Base-by-base conservation (phyloP, 2,888 invertebrate species). In the Abscondita cerata region DNA sequence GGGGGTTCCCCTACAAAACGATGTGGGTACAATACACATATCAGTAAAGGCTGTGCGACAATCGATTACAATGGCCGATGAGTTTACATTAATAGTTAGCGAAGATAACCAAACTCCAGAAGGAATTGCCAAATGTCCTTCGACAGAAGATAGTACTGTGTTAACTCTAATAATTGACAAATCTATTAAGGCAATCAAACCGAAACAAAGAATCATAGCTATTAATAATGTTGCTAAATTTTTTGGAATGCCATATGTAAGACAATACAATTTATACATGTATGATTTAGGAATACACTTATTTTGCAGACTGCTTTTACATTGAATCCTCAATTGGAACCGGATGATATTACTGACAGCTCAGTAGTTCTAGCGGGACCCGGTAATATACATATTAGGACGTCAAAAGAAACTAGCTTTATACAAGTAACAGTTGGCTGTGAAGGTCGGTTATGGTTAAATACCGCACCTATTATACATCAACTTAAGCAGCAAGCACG, bases 371-470 rank as follows among this genome's bases (percentile, higher is more conserved):
- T 83, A 66, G 83, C 83, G 34, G 85, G 85, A 18, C 83, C 83
- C 50, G 85, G 85, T 18, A 83, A 84, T 71, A 74, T 81, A 41
- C 80, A 79, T 62, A 76, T 78, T 59, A 80, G 81, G 40, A 76
- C 78, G 55, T 80, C 81, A 53, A 83, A 83, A 72, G 75, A 78
- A 57, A 77, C 81, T 50, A 80, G 83, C 52, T 73, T 80, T 52
- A 75, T 86, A 54, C 80, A 84, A 72, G 83, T 85, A 0, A 81
- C 90, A 84, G 90, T 92, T 59, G 93, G 93, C 1, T 93, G 93
- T 78, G 88, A 88, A 48, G 88, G 87, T 46, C 85, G 85, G 66
- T 81, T 92, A 20, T 88, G 89, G 86, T 80, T 83, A n/a, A 84
- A 87, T 51, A 87, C 89, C 72, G 83, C 85, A 38, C 83, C 87